Base-by-base conservation (phyloP, 2,888 invertebrate species). In the Cheilosia vulpina region DNA sequence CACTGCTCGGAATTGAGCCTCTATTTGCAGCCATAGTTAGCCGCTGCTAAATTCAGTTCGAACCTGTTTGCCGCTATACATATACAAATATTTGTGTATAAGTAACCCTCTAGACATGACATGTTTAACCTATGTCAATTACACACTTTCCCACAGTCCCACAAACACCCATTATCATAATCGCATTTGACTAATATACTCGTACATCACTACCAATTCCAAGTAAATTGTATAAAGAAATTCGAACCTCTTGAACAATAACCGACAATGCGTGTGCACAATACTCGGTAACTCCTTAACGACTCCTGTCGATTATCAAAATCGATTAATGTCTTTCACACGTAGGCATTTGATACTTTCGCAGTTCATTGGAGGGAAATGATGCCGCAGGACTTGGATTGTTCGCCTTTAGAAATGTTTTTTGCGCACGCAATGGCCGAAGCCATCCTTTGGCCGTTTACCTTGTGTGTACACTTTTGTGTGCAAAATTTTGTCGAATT, bases 261-360 rank as follows among this genome's bases (percentile, higher is more conserved):
- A 19, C 19, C 17, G 15, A 41, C 21, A 55, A 71, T 78, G 71
- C 66, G 82, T 77, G 77, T 47, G 6, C 43, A 41, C 65, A 60
- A 17, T 31, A 31, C 31, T 31, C 31, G 31, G 31, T 31, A 66
- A 71, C 72, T 57, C 50, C 55, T 68, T 50, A 78, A 62, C 65
- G 47, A 71, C 71, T 41, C 66, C 62, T 52, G 72, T 73, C 60
- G 55, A 72, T 83, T 68, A 71, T 77, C 58, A 27, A 69, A 80
- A 80, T 75, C 80, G 69, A 80, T 84, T 76, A 80, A 75, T 75
- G 63, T 53, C 27, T 38, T 69, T 83, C 68, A 69, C 72, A 83
- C 78, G 78, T 78, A 83, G 73, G 79, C 72, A 83, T 75, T 84
- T 79, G 79, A 65, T 75, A 76, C 62, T 41, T 60, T 80, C 57